These are phyloP conservation scores for Rhinogobius similis DNA, from an alignment of 2,113 vertebrate species.

Conservation along the genomic window DNA sequence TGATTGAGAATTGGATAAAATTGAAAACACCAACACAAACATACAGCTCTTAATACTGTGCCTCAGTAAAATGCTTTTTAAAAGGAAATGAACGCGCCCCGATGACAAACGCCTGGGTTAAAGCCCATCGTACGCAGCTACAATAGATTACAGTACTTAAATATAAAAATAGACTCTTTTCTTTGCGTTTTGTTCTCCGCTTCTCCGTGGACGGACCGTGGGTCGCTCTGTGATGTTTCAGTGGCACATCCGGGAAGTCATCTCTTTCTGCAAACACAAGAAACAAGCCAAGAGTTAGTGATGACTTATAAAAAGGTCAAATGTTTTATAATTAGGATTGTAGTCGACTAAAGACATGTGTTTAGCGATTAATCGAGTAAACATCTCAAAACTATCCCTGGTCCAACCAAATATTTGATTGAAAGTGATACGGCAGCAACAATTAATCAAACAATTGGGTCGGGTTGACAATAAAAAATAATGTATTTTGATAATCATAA, in stretches of 20 bases:
- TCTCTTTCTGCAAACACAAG: slow-evolving; percentile 87
- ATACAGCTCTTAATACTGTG: slow-evolving; percentile 72
- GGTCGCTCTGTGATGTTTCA: slow-evolving; percentile 69
- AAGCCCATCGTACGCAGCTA: slow-evolving; percentile 69
- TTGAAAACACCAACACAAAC: slow-evolving; percentile 60
- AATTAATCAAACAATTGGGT: no score
- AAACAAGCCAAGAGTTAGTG: background rate
- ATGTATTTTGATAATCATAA: no score
- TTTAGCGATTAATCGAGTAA: no score
- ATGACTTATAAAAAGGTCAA: background rate
- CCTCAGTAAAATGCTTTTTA: slow-evolving; percentile 63
- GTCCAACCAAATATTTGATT: no score
- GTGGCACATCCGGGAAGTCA: slow-evolving; percentile 95
- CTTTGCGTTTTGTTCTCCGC: slow-evolving; percentile 57
- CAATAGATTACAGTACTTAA: slow-evolving; percentile 81
- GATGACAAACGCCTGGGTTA: slow-evolving; percentile 47
- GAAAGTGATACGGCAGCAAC: no score
- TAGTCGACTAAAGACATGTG: no score
- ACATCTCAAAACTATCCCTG: no score
- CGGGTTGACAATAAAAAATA: no score
- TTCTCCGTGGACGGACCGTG: slow-evolving; percentile 51
- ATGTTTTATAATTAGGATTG: background rate
- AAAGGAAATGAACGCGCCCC: slow-evolving; percentile 53
- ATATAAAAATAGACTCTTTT: slow-evolving; percentile 82
- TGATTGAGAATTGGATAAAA: slow-evolving; percentile 65